Base-by-base conservation (phyloP, 2,113 vertebrate species). In the Spea multiplicata region DNA sequence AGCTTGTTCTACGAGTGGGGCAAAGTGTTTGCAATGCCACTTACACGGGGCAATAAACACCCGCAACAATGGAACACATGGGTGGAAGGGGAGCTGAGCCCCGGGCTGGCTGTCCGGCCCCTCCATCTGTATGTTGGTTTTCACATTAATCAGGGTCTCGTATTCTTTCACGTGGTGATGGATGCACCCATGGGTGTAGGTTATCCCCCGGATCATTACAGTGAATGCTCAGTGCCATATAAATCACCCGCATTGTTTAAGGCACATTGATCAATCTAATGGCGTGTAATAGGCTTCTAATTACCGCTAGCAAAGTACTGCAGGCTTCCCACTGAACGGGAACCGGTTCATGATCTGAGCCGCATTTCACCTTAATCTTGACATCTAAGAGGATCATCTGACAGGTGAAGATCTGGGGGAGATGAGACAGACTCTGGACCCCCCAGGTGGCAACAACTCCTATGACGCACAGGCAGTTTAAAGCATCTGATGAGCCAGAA, bases 191-290 rank as follows among this genome's bases (percentile, higher is more conserved):
- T 89, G 86, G 85, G 74, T 47, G 79, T 81, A 81, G 72, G 75
- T 77, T 83, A 80, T 84, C 79, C 12, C 83, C 83, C 89, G 87
- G 85, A 92, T 88, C 86, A 87, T 87, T 85, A 91, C 91, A 90
- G 92, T 87, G 88, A 88, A 90, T 87, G 62, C 45, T 16, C 55
- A 82, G 74, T 89, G 90, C 88, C 90, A 87, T 94, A 96, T 96
- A 96, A 97, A 97, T 97, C 96, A 96, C 91, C 91, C 93, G 84
- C 91, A 95, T 98, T 97, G 94, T 97, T 97, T 97, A 96, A 97
- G 95, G 94, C 95, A 96, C 96, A 97, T 96, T 96, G 95, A 96
- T 98, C 96, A 95, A 94, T 96, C 93, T 96, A 97, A 98, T 96
- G 94, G 93, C 94, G 95, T 94, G 95, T 98, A 96, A 98, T 96